Base-by-base conservation (phyloP, 2,888 invertebrate genomes). In the Cartodere bifasciata region DNA sequence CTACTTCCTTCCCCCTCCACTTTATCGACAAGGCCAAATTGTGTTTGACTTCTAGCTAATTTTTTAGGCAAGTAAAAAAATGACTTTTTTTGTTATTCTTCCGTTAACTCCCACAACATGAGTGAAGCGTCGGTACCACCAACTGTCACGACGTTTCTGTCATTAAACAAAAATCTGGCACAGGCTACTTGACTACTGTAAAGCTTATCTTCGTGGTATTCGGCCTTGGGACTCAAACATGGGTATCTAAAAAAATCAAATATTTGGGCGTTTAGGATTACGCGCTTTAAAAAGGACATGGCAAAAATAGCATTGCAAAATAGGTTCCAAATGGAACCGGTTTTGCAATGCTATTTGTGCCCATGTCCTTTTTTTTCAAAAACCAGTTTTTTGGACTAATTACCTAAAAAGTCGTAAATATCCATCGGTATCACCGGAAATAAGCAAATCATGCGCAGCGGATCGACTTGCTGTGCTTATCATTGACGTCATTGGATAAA, bases 361-460 rank as follows among this genome's bases (percentile, higher is more conserved):
- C n/a, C 20, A n/a, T n/a, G n/a, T n/a, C n/a, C n/a, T n/a, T n/a
- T n/a, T n/a, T n/a, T n/a, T 17, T 17, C n/a, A n/a, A 7, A 7
- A n/a, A 17, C n/a, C 6, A n/a, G 6, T 17, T 17, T 17, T 17
- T 17, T 17, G 6, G n/a, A 17, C 20, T 17, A 17, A 17, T 14
- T 55, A 82, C 72, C 84, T 79, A 61, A 86, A 90, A 25, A 90
- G 64, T 30, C 88, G 68, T 11, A 92, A 57, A 51, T 86, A 80
- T 16, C 92, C 92, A 52, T 86, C 86, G n/a, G 82, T 78, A 52
- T 91, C 90, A 4, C 91, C 91, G 23, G 81, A 75, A 16, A 83
- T 73, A 2, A 91, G 63, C 44, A 86, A 70, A 50, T 90, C 87
- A 40, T 87, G 84, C 4, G 82, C 81, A 1, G 82, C 75, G 9